phyloP scores from a whole-genome alignment of 2,888 invertebrate genomes.

The Netelia virgata region DNA sequence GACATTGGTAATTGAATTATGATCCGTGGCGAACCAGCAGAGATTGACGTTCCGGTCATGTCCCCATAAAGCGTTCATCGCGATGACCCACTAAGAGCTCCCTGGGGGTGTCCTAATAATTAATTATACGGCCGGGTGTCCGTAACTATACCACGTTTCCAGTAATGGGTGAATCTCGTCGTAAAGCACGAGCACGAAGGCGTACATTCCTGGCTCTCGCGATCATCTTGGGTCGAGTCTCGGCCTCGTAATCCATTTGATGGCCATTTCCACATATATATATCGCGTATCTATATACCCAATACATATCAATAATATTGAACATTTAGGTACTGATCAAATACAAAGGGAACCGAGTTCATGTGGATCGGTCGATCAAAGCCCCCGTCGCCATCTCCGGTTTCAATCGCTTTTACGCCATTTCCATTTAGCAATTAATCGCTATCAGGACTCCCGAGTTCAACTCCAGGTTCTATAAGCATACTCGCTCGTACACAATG shows the following conservation, averaged over 20 bases:
- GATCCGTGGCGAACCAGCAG: constrained; percentile 5
- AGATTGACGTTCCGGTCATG: constrained; percentile 11
- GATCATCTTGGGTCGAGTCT: neutral
- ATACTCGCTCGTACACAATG: too few species aligned
- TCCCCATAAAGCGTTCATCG: constrained; percentile 16
- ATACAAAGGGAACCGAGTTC: constrained; percentile 6
- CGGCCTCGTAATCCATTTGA: too few species aligned
- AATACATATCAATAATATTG: constrained; percentile 2
- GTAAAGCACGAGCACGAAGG: neutral
- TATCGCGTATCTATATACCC: neutral
- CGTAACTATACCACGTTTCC: neutral
- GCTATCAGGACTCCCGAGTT: constrained; percentile 4
- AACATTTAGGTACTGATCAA: neutral
- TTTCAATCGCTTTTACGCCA: constrained; percentile 30
- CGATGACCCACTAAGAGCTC: neutral
- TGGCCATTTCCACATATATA: constrained; percentile 1
- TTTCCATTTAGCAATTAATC: constrained; percentile 38
- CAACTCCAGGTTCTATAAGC: constrained; percentile 13
- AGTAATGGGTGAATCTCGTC: neutral
- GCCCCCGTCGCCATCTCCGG: neutral
- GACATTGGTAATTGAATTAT: constrained; percentile 19
- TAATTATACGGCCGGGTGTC: constrained; percentile 4
- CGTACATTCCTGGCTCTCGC: neutral
- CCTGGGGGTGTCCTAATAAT: constrained; percentile 27
- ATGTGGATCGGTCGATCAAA: constrained; percentile 32